Percentiles rank a stretch among this genome's conserved stretches.
Conservation (phyloP, 2,888 invertebrate species). For the Chymomyza fuscimana region DNA sequence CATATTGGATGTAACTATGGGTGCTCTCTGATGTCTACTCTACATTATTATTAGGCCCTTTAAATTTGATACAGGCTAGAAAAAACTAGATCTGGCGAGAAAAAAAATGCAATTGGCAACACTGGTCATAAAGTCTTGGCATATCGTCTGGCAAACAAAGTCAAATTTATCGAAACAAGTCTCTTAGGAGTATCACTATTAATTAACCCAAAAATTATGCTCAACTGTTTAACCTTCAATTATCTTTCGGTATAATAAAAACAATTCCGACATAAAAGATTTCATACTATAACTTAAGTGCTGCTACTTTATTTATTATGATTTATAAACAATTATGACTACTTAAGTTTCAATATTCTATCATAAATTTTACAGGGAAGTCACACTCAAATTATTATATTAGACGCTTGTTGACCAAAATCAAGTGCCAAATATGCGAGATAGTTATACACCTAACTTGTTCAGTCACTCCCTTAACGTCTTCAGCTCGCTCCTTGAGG, state of each 20-base stretch:
- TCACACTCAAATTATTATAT: constrained; percentile 15
- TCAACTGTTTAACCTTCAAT: not conserved
- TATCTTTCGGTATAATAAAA: not conserved
- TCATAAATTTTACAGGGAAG: not conserved
- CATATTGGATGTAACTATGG: no score
- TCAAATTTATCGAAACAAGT: no score
- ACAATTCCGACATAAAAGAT: not conserved
- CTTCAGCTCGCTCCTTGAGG: not conserved
- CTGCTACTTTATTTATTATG: constrained; percentile 14
- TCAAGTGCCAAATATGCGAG: constrained; percentile 28
- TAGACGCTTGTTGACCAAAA: constrained; percentile 56
- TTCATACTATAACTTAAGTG: not conserved
- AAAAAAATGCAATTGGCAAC: no score
- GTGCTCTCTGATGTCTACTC: no score
- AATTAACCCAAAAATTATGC: no score
- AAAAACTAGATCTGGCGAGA: no score
- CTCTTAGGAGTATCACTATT: no score
- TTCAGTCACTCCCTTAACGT: not conserved
- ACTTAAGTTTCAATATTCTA: constrained; percentile 1
- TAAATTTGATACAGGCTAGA: no score
- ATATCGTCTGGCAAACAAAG: no score
- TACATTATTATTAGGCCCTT: no score
- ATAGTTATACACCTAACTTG: not conserved
- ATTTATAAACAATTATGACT: constrained; percentile 41
- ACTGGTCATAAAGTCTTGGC: no score